phyloP scores from a whole-genome alignment of 2,888 invertebrate species.

The Dryococelus australis region DNA sequence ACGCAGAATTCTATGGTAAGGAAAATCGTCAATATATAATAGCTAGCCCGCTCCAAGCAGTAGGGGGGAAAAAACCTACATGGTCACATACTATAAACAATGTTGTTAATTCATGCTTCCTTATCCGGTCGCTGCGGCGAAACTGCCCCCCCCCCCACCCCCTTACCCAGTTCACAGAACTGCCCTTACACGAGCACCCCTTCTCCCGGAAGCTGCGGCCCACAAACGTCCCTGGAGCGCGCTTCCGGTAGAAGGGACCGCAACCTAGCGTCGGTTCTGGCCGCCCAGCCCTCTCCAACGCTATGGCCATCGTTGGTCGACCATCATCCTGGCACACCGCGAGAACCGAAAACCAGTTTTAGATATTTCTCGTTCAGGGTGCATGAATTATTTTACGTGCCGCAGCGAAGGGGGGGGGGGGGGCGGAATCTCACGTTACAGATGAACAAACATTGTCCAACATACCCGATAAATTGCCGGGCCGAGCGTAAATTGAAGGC shows the following conservation, averaged over 20 bases:
- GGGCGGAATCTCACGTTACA: not conserved
- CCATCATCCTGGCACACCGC: not conserved
- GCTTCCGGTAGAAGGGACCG: not conserved
- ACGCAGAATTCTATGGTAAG: too few relatives aligned
- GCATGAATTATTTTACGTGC: not conserved
- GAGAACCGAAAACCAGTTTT: not conserved
- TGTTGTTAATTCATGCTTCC: not conserved
- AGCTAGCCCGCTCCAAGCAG: too few relatives aligned
- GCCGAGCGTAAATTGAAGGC: too few relatives aligned
- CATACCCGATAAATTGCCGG: not conserved
- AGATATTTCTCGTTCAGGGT: not conserved
- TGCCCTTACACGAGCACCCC: not conserved
- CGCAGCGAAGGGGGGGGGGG: not conserved
- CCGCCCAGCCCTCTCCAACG: not conserved
- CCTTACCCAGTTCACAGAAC: not conserved
- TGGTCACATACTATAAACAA: not conserved
- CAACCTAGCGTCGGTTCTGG: not conserved
- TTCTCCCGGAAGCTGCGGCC: not conserved
- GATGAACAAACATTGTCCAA: not conserved
- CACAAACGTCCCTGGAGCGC: not conserved
- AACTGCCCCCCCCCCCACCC: not conserved
- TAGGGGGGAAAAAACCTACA: too few relatives aligned
- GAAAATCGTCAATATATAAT: too few relatives aligned
- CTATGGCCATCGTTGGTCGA: not conserved
- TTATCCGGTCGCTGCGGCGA: not conserved